Percentiles rank a stretch among this genome's conserved stretches.
Conservation (phyloP, 2,888 invertebrate species). For the Drosophila acutilabella region DNA sequence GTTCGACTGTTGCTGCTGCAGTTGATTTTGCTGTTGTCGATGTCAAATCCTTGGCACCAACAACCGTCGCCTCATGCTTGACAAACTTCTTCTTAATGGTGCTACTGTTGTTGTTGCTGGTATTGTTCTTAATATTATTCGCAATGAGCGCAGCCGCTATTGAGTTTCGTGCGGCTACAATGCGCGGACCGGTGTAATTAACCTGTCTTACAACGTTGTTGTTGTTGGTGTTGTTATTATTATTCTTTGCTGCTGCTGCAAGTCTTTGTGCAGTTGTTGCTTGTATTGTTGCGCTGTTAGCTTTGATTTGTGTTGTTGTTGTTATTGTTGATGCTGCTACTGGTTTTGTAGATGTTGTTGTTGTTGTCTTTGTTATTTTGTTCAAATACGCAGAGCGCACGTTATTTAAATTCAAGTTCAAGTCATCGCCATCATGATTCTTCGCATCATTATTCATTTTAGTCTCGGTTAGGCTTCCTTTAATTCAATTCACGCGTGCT, state of each 20-base stretch:
- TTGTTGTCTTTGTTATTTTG: slow-evolving; percentile 65
- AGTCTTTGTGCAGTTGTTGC: slow-evolving; percentile 48
- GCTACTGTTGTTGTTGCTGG: slow-evolving; percentile 32
- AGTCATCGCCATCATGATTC: slow-evolving; percentile 82
- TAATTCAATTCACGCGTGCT: slow-evolving; percentile 73
- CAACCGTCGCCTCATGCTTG: slow-evolving; percentile 59
- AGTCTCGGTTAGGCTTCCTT: slow-evolving; percentile 60
- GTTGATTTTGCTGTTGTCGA: slow-evolving; percentile 42
- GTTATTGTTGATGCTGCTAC: slow-evolving; percentile 37
- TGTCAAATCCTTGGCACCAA: slow-evolving; percentile 57
- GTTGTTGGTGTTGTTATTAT: slow-evolving; percentile 47
- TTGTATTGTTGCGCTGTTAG: slow-evolving; percentile 48
- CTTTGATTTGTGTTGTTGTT: slow-evolving; percentile 60
- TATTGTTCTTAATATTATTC: slow-evolving; percentile 61
- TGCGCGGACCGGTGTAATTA: slow-evolving; percentile 62
- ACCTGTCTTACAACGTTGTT: slow-evolving; percentile 61
- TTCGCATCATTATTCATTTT: slow-evolving; percentile 84
- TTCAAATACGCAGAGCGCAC: slow-evolving; percentile 76
- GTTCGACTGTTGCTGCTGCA: slow-evolving; percentile 34
- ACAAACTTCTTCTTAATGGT: slow-evolving; percentile 35
- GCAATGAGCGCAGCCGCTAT: slow-evolving; percentile 73
- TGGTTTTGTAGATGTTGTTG: slow-evolving; percentile 48
- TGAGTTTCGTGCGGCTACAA: slow-evolving; percentile 64
- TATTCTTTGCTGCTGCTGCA: slow-evolving; percentile 22
- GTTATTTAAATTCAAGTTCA: slow-evolving; percentile 72